phyloP scores from a whole-genome alignment of 2,113 vertebrate genomes.

The Hippocampus mohnikei region DNA sequence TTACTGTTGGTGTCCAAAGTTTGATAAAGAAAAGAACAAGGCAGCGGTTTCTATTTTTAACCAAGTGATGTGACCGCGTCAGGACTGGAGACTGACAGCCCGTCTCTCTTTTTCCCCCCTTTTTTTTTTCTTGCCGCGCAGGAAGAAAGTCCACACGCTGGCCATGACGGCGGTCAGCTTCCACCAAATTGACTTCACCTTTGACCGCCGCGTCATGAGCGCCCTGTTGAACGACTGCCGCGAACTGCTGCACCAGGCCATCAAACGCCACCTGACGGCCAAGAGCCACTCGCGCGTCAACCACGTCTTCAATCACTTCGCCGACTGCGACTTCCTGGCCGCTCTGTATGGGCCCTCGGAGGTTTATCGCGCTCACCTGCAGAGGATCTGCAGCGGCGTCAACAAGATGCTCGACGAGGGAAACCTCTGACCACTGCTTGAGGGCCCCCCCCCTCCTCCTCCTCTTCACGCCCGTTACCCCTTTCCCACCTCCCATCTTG shows the following conservation, averaged over 20 bases:
- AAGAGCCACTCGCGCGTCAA: conserved; percentile 91
- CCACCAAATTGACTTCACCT: conserved; percentile 96
- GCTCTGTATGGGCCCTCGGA: conserved; percentile 81
- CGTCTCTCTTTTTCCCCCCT: conserved; percentile 17
- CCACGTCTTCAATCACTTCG: conserved; percentile 90
- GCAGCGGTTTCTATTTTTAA: conserved; percentile 62
- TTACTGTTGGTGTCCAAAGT: conserved; percentile 11
- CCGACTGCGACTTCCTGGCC: conserved; percentile 88
- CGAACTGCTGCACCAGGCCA: conserved; percentile 87
- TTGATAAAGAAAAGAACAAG: conserved; percentile 39
- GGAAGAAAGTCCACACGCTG: conserved; percentile 84
- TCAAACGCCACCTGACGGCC: conserved; percentile 85
- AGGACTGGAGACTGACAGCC: conserved; percentile 41
- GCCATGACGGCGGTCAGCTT: conserved; percentile 94
- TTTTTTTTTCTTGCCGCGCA: conserved; percentile 35
- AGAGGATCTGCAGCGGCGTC: conserved; percentile 83
- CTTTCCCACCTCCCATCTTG: conserved; percentile 2
- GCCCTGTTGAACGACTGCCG: conserved; percentile 82
- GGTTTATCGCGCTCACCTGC: conserved; percentile 82
- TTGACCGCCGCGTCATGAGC: conserved; percentile 90
- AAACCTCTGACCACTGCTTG: conserved; percentile 75
- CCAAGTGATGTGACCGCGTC: conserved; percentile 15
- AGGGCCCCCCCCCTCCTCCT: too few relatives aligned
- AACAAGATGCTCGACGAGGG: conserved; percentile 90
- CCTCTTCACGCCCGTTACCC: neutral